Evolutionary conservation across 1,140 invertebrate genomes (phyloP), one percentile per base, ranked within the genome.

Genomic region (Sarcophaga bullata): DNA sequence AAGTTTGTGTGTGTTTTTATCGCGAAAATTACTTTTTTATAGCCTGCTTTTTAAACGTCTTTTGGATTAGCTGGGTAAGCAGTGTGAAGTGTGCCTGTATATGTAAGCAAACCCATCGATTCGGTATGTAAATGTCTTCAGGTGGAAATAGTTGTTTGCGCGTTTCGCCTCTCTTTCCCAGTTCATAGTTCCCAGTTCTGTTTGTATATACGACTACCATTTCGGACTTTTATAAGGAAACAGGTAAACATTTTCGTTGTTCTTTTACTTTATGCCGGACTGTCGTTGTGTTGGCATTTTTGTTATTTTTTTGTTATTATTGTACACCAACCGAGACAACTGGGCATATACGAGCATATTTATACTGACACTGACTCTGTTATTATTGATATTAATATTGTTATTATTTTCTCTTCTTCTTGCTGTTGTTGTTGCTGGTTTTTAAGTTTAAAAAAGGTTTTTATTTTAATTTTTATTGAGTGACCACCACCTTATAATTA

Each of bases 401-500:
- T 37, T 37, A 37, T 37, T 37, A 37, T 37, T 37, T 37, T 37
- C 25, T 37, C 25, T 37, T 37, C 1, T 37, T 37, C 1, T 37
- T 37, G 25, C 4, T 37, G 25, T 37, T 4, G 25, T 37, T 37
- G 25, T 37, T 37, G 25, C 25, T 37, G 4, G 1, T 37, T 4
- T 37, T 37, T 37, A 2, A 37, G 4, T 1, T 37, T 37, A 37
- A 37, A 37, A 37, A 37, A n/a, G n/a, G 25, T 37, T 37, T 37
- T 37, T 37, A 37, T 37, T 37, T 37, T 37, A 37, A 68, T 68
- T 58, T n/a, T 58, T 68, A 68, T 68, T 68, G 62, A 68, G n/a
- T 68, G 62, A 68, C 62, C 62, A 68, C 62, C 62, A 68, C 62
- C 62, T 68, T 68, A 68, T 68, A 68, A 68, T 68, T 68, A 68